phyloP scores from a whole-genome alignment of 2,888 invertebrate genomes.

The Griposia aprilina region DNA sequence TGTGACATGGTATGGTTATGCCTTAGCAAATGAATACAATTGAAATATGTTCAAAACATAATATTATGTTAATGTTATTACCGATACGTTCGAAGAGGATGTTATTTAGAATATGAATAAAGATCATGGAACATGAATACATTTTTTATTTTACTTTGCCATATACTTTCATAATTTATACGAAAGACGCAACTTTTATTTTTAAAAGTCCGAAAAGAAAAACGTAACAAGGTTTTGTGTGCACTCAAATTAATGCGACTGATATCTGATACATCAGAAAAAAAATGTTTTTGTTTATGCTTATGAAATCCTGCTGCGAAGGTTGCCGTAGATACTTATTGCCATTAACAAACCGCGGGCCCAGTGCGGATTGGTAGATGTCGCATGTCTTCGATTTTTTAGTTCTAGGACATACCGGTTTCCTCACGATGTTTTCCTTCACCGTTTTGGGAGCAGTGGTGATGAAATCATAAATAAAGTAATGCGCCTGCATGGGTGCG shows the following conservation, averaged over 20 bases:
- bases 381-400: too few relatives aligned
- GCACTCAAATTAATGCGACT: not conserved
- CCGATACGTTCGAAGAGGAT: conserved; percentile 25
- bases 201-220: not conserved
- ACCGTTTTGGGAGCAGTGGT: too few relatives aligned
- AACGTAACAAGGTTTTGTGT: not conserved
- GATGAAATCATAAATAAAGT: too few relatives aligned
- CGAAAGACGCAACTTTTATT: not conserved
- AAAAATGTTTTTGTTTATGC: not conserved
- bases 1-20: conserved; percentile 21
- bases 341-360: too few relatives aligned
- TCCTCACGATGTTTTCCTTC: too few relatives aligned
- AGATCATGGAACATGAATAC: conserved; percentile 61
- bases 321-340: too few relatives aligned
- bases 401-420: too few relatives aligned
- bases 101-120: conserved; percentile 57
- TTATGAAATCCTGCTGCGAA: not conserved
- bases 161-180: not conserved
- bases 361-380: too few relatives aligned
- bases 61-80: conserved; percentile 44
- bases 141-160: not conserved
- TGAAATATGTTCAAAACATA: conserved; percentile 57
- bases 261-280: not conserved
- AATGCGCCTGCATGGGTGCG: too few relatives aligned
- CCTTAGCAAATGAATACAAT: conserved; percentile 11